Conservation (phyloP, 1,140 invertebrate genomes). For the Epicauta chinensis region DNA sequence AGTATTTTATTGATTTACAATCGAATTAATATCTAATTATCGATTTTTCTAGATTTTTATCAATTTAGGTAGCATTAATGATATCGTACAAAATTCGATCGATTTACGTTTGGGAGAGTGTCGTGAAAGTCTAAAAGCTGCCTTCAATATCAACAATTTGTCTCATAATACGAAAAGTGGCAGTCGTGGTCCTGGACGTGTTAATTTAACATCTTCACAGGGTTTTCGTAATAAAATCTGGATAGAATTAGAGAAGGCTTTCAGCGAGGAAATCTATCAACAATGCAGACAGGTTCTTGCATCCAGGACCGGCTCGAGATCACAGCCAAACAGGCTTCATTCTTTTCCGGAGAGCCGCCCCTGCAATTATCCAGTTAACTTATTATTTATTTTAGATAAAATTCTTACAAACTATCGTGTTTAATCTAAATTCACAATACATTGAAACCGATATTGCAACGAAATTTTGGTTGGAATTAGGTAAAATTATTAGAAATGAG, state of each 20-base stretch:
- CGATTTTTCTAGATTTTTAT: too few relatives aligned
- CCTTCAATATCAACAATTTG: slow-evolving; percentile 49
- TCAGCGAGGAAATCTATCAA: slow-evolving; percentile 63
- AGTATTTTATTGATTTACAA: too few relatives aligned
- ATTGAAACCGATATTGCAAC: slow-evolving; percentile 47
- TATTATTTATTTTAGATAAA: slow-evolving; percentile 33
- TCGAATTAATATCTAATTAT: too few relatives aligned
- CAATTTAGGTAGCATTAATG: slow-evolving; percentile 56
- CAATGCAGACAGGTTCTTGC: slow-evolving; percentile 58
- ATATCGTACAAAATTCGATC: slow-evolving; percentile 52
- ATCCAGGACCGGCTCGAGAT: too few relatives aligned
- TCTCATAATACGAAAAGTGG: slow-evolving; percentile 33
- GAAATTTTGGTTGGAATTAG: slow-evolving; percentile 49
- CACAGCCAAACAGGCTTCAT: too few relatives aligned
- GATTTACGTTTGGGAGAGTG: slow-evolving; percentile 50
- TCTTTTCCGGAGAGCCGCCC: too few relatives aligned
- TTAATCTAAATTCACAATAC: slow-evolving; percentile 47
- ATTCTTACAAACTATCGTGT: slow-evolving; percentile 49
- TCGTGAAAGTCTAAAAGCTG: slow-evolving; percentile 50
- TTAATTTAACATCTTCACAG: slow-evolving; percentile 61
- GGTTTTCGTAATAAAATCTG: slow-evolving; percentile 68
- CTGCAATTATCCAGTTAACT: slow-evolving; percentile 6
- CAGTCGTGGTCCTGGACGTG: slow-evolving; percentile 56
- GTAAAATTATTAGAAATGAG: slow-evolving; percentile 46
- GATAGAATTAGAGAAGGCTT: slow-evolving; percentile 70